Conservation (phyloP, 2,113 vertebrate genomes). For the Mormoops blainvillei region DNA sequence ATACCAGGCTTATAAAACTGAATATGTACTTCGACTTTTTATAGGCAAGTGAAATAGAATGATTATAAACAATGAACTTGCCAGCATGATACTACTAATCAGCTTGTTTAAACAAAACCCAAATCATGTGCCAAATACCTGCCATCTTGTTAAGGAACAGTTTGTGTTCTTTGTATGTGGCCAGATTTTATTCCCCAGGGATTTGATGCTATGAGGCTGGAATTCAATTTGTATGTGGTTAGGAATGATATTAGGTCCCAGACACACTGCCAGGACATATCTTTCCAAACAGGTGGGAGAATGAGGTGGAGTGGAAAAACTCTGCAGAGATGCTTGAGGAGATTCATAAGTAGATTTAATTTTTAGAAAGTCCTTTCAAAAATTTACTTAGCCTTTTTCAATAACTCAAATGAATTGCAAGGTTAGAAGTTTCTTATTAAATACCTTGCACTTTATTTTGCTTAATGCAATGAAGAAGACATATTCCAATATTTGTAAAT, state of each 20-base stretch:
- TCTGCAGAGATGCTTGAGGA: conserved; percentile 17
- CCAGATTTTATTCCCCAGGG: neutral
- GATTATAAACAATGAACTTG: neutral
- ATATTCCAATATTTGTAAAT: neutral
- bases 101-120: neutral
- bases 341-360: conserved; percentile 42
- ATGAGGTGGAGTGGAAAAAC: conserved; percentile 32
- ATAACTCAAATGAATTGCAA: neutral
- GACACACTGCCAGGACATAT: conserved; percentile 19
- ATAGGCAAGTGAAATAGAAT: neutral
- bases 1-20: conserved; percentile 20
- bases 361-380: conserved; percentile 29
- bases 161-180: conserved; percentile 22
- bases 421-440: neutral
- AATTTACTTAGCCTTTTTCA: neutral
- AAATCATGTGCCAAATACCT: neutral
- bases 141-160: neutral
- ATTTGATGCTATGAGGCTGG: neutral
- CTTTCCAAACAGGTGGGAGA: conserved; percentile 36
- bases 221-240: conserved; percentile 10
- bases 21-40: conserved; percentile 37
- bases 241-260: conserved; percentile 45
- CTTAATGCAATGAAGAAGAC: neutral
- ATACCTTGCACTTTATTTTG: neutral
- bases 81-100: neutral